phyloP scores from a whole-genome alignment of 2,888 invertebrate genomes.

The Ophion ellenae region DNA sequence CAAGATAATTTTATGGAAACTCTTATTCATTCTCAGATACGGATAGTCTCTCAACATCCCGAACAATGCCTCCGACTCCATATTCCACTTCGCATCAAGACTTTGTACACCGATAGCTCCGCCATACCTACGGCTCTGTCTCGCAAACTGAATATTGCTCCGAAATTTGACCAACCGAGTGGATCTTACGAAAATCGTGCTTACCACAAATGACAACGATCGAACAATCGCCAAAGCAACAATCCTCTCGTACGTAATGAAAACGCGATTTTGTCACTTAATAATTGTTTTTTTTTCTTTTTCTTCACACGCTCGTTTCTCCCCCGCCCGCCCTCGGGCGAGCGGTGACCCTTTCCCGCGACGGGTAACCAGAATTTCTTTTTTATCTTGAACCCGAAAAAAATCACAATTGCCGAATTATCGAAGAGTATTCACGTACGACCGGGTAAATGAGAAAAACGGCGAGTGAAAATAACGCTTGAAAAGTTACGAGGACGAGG shows the following conservation, averaged over 20 bases:
- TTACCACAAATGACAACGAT: not conserved
- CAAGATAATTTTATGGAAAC: not conserved
- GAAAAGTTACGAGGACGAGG: constrained; percentile 48
- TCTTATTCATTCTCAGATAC: not conserved
- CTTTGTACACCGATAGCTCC: not conserved
- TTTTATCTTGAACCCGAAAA: not conserved
- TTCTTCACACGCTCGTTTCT: constrained; percentile 38
- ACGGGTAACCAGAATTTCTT: constrained; percentile 23
- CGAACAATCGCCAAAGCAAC: constrained; percentile 1
- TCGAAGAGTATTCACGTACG: constrained; percentile 1
- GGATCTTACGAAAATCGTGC: not conserved
- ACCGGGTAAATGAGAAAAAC: constrained; percentile 17
- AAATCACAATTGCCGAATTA: not conserved
- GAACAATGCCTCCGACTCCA: not conserved
- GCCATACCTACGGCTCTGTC: not conserved
- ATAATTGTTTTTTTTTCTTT: constrained; percentile 28
- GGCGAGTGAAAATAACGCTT: constrained; percentile 40
- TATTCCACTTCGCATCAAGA: not conserved
- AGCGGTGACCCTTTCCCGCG: constrained; percentile 52
- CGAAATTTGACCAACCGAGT: not conserved
- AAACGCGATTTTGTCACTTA: constrained; percentile 19
- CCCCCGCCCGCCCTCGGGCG: constrained; percentile 45
- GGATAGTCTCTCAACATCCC: not conserved
- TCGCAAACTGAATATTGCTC: not conserved
- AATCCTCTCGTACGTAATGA: not conserved